Percentiles rank a stretch among this genome's conserved stretches.
These are phyloP conservation scores for Actinemys pallida DNA, from an alignment of 2,113 vertebrate genomes.

Conservation along the genomic window DNA sequence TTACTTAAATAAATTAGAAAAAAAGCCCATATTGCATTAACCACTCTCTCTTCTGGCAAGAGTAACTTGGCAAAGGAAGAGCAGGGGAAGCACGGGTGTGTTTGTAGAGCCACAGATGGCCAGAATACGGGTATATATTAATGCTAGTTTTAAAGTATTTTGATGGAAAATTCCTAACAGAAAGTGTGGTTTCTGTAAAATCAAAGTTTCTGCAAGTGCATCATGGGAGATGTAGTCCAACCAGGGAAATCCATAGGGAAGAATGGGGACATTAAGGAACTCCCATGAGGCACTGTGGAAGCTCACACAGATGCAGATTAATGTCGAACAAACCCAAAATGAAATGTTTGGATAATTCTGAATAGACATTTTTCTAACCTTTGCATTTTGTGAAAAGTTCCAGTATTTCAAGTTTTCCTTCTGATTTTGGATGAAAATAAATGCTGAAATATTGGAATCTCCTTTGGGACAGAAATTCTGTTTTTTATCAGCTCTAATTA, in stretches of 20 bases:
- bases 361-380: not conserved
- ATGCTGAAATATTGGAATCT: not conserved
- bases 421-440: not conserved
- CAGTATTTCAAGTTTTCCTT: not conserved
- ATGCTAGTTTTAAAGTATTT: not conserved
- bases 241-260: rapidly evolving
- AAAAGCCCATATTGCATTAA: not conserved
- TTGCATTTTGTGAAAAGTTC: not conserved
- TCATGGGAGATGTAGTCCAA: not conserved
- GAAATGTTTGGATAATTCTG: not conserved
- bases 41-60: not conserved
- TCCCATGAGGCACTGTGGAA: rapidly evolving
- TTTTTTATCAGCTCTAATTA: not conserved
- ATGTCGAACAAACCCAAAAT: not conserved
- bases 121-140: not conserved
- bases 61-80: not conserved
- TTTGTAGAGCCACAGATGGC: not conserved
- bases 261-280: not conserved
- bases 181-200: not conserved
- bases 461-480: not conserved
- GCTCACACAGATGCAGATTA: rapidly evolving
- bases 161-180: not conserved
- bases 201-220: not conserved
- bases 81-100: not conserved
- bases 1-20: not conserved